phyloP scores from a whole-genome alignment of 2,113 vertebrate species.

The Seriola aureovittata region DNA sequence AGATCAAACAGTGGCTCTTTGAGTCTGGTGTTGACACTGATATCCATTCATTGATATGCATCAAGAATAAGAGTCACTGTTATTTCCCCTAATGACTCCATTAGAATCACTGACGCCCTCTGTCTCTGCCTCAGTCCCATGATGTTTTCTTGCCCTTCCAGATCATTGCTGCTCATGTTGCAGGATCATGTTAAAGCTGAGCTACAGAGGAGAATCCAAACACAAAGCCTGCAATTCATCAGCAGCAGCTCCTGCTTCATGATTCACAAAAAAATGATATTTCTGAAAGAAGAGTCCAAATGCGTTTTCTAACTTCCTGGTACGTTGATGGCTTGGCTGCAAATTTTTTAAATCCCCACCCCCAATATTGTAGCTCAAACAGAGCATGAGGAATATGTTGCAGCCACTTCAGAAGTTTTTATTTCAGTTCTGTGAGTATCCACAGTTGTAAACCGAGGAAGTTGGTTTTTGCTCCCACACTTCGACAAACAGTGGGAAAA shows the following conservation, averaged over 20 bases:
- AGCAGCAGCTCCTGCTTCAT: neutral
- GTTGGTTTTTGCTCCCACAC: slow-evolving; percentile 65
- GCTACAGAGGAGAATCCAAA: neutral
- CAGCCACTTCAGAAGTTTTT: neutral
- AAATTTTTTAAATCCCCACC: neutral
- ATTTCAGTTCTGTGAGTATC: neutral
- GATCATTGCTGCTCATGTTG: neutral
- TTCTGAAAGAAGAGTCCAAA: neutral
- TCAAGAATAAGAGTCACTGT: slow-evolving; percentile 56
- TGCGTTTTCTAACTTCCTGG: neutral
- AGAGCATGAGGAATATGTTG: neutral
- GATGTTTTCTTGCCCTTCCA: neutral
- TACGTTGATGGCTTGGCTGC: neutral
- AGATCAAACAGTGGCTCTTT: slow-evolving; percentile 67
- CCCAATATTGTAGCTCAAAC: neutral
- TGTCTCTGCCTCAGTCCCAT: slow-evolving; percentile 23
- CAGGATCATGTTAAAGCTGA: neutral
- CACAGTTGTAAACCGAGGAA: slow-evolving; percentile 30
- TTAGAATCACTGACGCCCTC: slow-evolving; percentile 55
- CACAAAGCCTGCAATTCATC: neutral
- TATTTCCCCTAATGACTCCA: slow-evolving; percentile 49
- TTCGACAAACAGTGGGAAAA: slow-evolving; percentile 49
- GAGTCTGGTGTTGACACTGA: slow-evolving; percentile 57
- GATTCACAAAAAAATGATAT: neutral
- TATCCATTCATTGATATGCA: slow-evolving; percentile 72